These are phyloP conservation scores for Campaea margaritaria DNA, from an alignment of 2,888 invertebrate genomes.

Conservation along the genomic window DNA sequence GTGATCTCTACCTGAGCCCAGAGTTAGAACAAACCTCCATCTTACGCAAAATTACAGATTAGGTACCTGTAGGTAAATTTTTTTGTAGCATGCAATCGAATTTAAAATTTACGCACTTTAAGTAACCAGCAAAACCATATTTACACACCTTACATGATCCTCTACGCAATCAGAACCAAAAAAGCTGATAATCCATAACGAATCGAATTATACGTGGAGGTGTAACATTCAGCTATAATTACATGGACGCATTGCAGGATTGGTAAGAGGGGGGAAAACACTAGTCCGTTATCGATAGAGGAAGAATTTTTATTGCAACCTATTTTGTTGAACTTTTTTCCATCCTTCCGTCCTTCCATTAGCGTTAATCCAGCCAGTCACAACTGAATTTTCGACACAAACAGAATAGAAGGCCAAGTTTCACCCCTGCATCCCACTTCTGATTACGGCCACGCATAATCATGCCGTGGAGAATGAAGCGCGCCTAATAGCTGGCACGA, in stretches of 20 bases:
- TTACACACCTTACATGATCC: constrained; percentile 18
- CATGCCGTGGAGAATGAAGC: constrained; percentile 42
- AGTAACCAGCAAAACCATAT: constrained; percentile 8
- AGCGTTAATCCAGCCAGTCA: too few relatives aligned
- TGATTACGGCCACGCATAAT: constrained; percentile 20
- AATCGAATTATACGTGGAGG: constrained; percentile 1
- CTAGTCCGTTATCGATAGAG: background rate
- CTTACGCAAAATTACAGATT: too few relatives aligned
- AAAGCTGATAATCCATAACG: constrained; percentile 23
- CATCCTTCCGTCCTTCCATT: too few relatives aligned
- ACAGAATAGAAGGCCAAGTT: background rate
- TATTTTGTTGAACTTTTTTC: too few relatives aligned
- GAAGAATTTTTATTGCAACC: too few relatives aligned
- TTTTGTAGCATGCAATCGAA: background rate
- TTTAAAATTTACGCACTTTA: constrained; percentile 16
- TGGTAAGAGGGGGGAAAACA: background rate
- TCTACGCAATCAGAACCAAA: constrained; percentile 6
- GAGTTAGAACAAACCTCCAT: too few relatives aligned
- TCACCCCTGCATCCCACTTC: background rate
- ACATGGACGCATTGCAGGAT: constrained; percentile 2
- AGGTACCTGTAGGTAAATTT: constrained; percentile 1
- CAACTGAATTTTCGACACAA: background rate
- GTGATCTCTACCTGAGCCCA: too few relatives aligned
- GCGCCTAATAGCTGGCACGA: constrained; percentile 59
- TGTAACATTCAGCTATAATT: constrained; percentile 18